Base-by-base conservation (phyloP, 2,113 vertebrate species). In the Nicator chloris region DNA sequence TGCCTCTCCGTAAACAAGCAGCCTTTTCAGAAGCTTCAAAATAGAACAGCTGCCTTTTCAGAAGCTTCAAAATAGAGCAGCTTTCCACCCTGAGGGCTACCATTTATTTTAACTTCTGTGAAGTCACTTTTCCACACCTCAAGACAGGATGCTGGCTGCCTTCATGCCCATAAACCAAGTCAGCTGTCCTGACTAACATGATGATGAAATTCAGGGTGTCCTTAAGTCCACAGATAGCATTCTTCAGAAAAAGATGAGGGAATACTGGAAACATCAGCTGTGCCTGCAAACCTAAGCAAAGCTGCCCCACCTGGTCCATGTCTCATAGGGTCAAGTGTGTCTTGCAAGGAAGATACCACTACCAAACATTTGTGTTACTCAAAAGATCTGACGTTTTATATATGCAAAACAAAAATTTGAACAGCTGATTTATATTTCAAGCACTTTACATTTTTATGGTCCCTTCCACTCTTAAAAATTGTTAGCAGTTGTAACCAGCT, bases 51-150 rank as follows among this genome's bases (percentile, higher is more conserved):
- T 61, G 84, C 92, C 60, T 93, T 91, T 78, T 56, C 63, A 92
- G 68, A 84, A 89, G 85, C 72, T 63, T 94, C 47, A 70, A 3
- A 85, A 59, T 40, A 73, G 42, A 95, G 15, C 60, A 83, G 83
- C 86, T 96, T 96, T 86, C 75, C 70, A 91, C 69, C 56, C 66
- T 57, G 90, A 95, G 71, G 87, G 30, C 86, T 86, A 90, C 90
- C 54, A 44, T 35, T 64, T 71, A 81, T 95, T 94, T 94, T 96
- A 97, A 96, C 93, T 97, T 97, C 96, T 95, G 69, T 97, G 96
- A 97, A 97, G 95, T 96, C 91, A 68, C 93, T 86, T 93, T 59
- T 71, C 68, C 57, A 57, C 53, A 56, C 65, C 47, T 92, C 0
- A 0, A 0, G 63, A 92, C 37, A 63, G 63, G 88, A 68, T 39